Conservation (phyloP, 2,113 vertebrate genomes). For the Calonectris borealis region DNA sequence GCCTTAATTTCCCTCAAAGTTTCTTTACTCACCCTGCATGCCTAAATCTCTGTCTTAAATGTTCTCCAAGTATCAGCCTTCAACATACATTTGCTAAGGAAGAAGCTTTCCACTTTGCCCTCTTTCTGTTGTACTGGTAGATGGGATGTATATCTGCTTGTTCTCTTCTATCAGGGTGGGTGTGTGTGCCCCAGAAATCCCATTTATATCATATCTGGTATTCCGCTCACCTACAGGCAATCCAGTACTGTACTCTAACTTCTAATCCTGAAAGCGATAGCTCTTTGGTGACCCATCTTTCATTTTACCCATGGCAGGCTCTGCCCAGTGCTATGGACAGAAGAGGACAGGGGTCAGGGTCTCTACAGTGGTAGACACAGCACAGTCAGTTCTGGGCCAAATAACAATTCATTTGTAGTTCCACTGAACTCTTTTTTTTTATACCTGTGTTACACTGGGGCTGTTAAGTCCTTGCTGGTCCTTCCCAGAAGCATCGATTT, state of each 20-base stretch:
- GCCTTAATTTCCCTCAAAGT: not conserved
- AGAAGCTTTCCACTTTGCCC: not conserved
- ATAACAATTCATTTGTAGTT: not conserved
- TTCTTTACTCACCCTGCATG: not conserved
- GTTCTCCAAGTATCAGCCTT: not conserved
- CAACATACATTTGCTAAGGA: not conserved
- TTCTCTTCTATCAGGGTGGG: not conserved
- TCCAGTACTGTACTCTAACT: not conserved
- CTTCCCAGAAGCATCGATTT: not conserved
- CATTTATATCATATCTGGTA: not conserved
- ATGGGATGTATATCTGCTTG: not conserved
- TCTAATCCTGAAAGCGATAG: not conserved
- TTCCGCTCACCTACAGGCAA: not conserved
- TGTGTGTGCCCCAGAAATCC: not conserved
- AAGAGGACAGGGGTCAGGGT: not conserved
- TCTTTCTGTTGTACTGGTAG: not conserved
- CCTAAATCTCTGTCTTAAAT: not conserved
- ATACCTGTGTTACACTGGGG: not conserved
- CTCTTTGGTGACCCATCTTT: not conserved
- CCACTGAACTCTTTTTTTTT: not conserved
- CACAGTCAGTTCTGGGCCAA: not conserved
- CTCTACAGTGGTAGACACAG: not conserved
- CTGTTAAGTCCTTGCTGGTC: not conserved
- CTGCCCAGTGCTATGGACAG: not conserved
- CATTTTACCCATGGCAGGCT: not conserved